These are phyloP conservation scores for Plestiodon gilberti DNA, from an alignment of 2,113 vertebrate genomes.

Conservation along the genomic window DNA sequence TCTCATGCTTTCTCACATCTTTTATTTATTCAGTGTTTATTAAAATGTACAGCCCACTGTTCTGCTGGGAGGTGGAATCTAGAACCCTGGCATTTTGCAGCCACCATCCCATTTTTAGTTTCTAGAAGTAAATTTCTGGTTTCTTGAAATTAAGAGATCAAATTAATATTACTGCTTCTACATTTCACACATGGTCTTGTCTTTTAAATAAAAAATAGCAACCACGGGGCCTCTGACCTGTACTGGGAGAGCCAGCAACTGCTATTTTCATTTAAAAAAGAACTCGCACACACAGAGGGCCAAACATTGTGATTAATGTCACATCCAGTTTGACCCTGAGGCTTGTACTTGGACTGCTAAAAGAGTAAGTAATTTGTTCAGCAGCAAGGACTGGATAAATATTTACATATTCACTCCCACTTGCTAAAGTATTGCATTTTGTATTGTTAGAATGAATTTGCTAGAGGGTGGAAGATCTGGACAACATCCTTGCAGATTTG, in stretches of 20 bases:
- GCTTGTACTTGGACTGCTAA: not conserved
- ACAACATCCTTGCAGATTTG: slow-evolving; percentile 21
- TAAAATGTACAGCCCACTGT: not conserved
- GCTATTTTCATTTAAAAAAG: too few species aligned
- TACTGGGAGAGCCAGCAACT: too few species aligned
- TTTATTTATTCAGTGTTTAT: not conserved
- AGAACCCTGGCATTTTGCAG: not conserved
- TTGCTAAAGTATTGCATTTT: slow-evolving; percentile 51
- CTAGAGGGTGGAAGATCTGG: slow-evolving; percentile 25
- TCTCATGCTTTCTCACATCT: not conserved
- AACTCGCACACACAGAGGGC: too few species aligned
- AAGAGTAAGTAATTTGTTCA: slow-evolving; percentile 32
- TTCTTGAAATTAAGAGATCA: not conserved
- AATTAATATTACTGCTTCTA: not conserved
- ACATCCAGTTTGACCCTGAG: too few species aligned
- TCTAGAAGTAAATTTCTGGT: not conserved
- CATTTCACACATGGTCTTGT: not conserved
- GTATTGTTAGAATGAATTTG: slow-evolving; percentile 19
- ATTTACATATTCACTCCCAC: slow-evolving; percentile 57
- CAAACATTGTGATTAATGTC: too few species aligned
- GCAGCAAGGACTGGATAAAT: slow-evolving; percentile 44
- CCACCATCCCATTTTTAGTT: not conserved
- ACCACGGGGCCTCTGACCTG: too few species aligned
- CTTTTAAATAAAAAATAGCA: too few species aligned
- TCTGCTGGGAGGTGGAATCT: not conserved